Conservation (phyloP, 2,797 vertebrate genomes). For the Miichthys miiuy region DNA sequence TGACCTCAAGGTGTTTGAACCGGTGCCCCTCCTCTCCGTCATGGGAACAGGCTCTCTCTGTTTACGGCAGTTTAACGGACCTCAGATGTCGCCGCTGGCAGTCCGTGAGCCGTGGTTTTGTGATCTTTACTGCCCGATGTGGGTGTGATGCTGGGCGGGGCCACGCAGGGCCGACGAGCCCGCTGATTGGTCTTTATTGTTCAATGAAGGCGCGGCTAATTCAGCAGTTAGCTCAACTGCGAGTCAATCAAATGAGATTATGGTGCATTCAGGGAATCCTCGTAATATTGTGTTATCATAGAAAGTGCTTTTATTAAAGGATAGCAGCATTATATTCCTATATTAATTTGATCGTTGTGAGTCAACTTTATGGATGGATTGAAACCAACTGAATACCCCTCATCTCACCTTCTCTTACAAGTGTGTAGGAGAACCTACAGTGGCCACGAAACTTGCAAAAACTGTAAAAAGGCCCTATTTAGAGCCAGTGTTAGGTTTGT, state of each 20-base stretch:
- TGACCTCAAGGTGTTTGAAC: conserved; percentile 66
- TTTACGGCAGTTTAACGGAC: conserved; percentile 65
- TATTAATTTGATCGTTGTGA: background rate
- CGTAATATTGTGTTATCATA: background rate
- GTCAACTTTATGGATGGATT: too few species aligned
- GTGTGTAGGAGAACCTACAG: too few species aligned
- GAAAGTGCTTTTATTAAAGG: background rate
- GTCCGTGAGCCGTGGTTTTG: conserved; percentile 26
- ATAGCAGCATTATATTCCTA: background rate
- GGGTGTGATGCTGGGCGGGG: conserved; percentile 57
- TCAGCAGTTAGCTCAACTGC: conserved; percentile 36
- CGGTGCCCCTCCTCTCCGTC: conserved; percentile 49
- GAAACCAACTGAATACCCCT: too few species aligned
- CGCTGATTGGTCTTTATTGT: conserved; percentile 68
- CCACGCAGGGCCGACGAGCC: background rate
- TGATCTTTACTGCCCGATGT: conserved; percentile 26
- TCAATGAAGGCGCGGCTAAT: conserved; percentile 38
- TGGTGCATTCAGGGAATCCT: conserved; percentile 57
- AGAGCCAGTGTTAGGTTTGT: too few species aligned
- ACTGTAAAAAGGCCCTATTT: too few species aligned
- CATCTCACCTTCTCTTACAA: too few species aligned
- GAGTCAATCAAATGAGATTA: conserved; percentile 62
- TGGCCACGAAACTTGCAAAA: too few species aligned
- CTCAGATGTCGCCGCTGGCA: conserved; percentile 70
- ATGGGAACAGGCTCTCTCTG: conserved; percentile 49